Base-by-base conservation (phyloP, 2,797 vertebrate genomes). In the Phrynocephalus vlangalii region DNA sequence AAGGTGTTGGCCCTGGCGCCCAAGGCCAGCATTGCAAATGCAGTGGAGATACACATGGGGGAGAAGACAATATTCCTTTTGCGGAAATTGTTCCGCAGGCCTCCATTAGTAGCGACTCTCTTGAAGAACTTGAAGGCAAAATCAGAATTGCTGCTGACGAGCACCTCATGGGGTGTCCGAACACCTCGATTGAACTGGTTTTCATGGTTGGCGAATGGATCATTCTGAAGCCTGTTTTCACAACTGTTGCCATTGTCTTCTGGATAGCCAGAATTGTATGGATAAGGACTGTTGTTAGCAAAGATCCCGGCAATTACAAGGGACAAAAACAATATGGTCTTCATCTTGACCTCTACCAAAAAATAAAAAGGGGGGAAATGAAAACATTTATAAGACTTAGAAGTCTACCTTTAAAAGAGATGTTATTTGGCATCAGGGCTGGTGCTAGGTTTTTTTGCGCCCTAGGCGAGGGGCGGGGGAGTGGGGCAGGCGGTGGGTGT, bases 21-120 rank as follows among this genome's bases (percentile, higher is more conserved):
- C 11, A 97, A 89, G 3, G 97, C 96, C 86, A 99, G 73, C 98
- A 99, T 97, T 82, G 98, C 96, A 88, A 99, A 97, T 79, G 97
- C 97, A 0, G 95, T 95, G 67, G 98, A 96, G 90, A 99, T 97
- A 90, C 98, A 97, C 88, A 98, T 30, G 0, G 98, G 98, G 0
- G 98, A 99, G 87, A 96, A 98, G 95, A 99, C 98, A 92, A 99
- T 87, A 89, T 99, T 99, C 83, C 95, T 92, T n/a, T 87, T 92
- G 20, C 94, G 95, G 22, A 92, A 86, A 0, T 0, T 88, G 22
- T 28, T 16, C 83, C 96, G 92, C 22, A 86, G 89, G 20, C 94
- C 96, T 26, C 93, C 87, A 0, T 0, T 90, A 24, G 93, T 84
- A 56, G 92, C 94, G 80, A 98, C 91, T 6, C 95, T 96, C 94